Percentiles rank a stretch among this genome's conserved stretches.
These are phyloP conservation scores for Numenius arquata DNA, from an alignment of 2,113 vertebrate species.

Conservation along the genomic window DNA sequence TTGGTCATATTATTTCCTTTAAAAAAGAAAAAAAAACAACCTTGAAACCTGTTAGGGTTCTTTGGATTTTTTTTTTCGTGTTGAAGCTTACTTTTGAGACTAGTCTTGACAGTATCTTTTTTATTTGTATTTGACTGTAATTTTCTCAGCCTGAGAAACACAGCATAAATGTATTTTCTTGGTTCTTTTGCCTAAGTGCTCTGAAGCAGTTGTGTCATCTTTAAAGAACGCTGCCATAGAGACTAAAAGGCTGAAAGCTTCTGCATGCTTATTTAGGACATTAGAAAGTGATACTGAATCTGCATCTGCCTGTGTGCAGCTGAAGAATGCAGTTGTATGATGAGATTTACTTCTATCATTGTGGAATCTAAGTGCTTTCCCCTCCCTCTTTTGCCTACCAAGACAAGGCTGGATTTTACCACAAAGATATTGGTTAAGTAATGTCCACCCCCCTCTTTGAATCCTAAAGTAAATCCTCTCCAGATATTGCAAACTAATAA, in stretches of 20 bases:
- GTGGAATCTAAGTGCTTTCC: background rate
- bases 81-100: background rate
- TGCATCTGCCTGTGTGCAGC: background rate
- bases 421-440: background rate
- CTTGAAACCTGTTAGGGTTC: background rate
- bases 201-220: background rate
- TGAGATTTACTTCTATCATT: background rate
- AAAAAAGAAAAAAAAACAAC: background rate
- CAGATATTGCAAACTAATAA: conserved; percentile 14
- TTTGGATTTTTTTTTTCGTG: background rate
- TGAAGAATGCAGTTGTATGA: background rate
- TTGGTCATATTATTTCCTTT: background rate
- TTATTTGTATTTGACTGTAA: background rate
- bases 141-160: background rate
- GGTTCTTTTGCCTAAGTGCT: background rate
- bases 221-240: background rate
- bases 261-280: background rate
- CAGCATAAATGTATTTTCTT: background rate
- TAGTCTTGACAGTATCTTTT: background rate
- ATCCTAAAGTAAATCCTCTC: background rate
- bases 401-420: background rate
- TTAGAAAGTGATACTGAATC: background rate
- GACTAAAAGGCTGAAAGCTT: background rate
- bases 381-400: background rate
- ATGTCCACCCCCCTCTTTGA: background rate